Evolutionary conservation across 2,113 vertebrate genomes (phyloP).

Genomic region (Phasianus colchicus): DNA sequence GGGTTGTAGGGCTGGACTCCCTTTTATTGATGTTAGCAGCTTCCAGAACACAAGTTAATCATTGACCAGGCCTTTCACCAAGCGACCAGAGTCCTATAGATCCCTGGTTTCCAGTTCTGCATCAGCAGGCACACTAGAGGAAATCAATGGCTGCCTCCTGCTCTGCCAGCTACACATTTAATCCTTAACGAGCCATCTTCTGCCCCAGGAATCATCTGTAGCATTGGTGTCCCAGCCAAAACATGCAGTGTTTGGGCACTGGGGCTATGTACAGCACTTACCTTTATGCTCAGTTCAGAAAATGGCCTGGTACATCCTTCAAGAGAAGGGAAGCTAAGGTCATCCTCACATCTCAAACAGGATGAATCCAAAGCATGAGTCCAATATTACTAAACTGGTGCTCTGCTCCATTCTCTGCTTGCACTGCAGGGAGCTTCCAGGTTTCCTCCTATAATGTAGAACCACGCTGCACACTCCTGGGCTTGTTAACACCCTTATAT

Average conservation of each 20-base stretch:
- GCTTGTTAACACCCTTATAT: not conserved
- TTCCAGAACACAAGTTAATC: slow-evolving; percentile 67
- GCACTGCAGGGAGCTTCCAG: not conserved
- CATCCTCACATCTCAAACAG: not conserved
- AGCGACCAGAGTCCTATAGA: slow-evolving; percentile 35
- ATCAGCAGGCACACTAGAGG: not conserved
- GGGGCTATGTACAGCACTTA: not conserved
- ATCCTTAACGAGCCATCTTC: not conserved
- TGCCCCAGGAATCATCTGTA: not conserved
- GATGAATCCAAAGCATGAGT: rapidly evolving
- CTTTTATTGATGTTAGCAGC: slow-evolving; percentile 45
- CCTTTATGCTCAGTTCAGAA: no score
- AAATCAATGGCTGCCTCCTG: not conserved
- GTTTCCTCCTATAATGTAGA: not conserved
- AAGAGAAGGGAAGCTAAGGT: not conserved
- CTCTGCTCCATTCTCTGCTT: not conserved
- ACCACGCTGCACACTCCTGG: rapidly evolving
- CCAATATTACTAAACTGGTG: rapidly evolving
- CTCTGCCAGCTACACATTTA: not conserved
- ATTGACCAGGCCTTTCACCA: slow-evolving; percentile 59
- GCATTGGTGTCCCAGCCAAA: not conserved
- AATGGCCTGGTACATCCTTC: not conserved
- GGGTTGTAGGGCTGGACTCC: slow-evolving; percentile 19
- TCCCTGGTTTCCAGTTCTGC: slow-evolving; percentile 8
- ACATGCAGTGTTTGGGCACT: rapidly evolving